Evolutionary conservation across 2,113 vertebrate species (phyloP), one percentile per base, ranked within the genome.

Genomic region (Ranitomeya imitator): DNA sequence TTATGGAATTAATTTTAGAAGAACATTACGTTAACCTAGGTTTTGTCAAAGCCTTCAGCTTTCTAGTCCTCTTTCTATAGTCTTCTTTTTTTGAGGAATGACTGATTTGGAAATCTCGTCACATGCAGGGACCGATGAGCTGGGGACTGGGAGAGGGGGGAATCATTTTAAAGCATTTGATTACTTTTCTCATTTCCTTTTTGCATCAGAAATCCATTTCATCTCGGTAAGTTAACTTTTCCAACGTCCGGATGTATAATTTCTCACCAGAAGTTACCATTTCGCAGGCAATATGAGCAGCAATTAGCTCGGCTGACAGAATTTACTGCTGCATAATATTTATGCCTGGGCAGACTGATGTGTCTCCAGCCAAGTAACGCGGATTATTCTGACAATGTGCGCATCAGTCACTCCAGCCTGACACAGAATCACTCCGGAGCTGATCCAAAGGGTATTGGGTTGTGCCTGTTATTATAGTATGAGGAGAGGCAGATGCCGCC

Each of bases 221-320:
- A 63, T 76, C 86, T 76, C 71, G 57, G 86, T 83, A 52, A 88
- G 67, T 83, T 74, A 88, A 83, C 86, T 88, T 88, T 84, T 83
- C 26, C 79, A 2, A 54, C 79, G 51, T 57, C 65, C 23, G 78
- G n/a, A 67, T 79, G 10, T 80, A n/a, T 81, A 73, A 82, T 82
- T 18, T 60, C 78, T 10, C 86, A 51, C 23, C 21, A 60, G 52
- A 55, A 59, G 55, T 80, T 18, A 23, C 69, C 79, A 76, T 88
- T 52, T 16, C 67, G 67, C 67, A 21, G 15, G 65, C 86, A 83
- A 83, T 88, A 51, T 37, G 37, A 60, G 82, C 79, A 37, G 18
- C 67, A 81, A 88, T 88, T 88, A 88, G 79, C 21, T 79, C 52
- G 21, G 67, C 69, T 74, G 86, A 63, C 79, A 57, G 65, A 74